Conservation (phyloP, 2,113 vertebrate genomes). For the Pelobates fuscus region DNA sequence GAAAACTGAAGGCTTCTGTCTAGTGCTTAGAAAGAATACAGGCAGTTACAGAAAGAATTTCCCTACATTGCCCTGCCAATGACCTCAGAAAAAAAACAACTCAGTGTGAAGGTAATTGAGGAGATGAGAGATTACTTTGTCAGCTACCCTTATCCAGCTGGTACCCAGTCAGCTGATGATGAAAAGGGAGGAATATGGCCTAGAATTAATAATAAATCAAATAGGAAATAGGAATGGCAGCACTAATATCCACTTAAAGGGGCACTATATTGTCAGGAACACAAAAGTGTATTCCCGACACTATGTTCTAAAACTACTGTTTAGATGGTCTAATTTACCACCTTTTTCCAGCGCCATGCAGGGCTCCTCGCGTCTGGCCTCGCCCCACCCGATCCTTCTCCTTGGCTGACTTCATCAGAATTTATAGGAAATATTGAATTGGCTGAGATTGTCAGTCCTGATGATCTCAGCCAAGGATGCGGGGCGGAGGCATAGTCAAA, state of each 20-base stretch:
- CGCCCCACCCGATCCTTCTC: too few species aligned
- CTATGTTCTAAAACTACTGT: too few species aligned
- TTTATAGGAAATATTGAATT: too few species aligned
- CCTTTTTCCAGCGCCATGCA: too few species aligned
- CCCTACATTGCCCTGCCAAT: slow-evolving; percentile 4
- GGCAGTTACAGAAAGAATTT: slow-evolving; percentile 17
- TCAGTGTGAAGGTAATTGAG: slow-evolving; percentile 7
- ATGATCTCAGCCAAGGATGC: too few species aligned
- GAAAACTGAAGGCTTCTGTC: slow-evolving; percentile 23
- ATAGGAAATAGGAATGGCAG: not conserved
- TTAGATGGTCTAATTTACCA: too few species aligned
- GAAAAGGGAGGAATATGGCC: not conserved
- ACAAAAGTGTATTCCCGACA: too few species aligned
- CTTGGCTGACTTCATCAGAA: too few species aligned
- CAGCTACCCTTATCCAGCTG: not conserved
- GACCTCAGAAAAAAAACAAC: not conserved
- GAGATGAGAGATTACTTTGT: not conserved
- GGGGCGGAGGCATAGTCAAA: too few species aligned
- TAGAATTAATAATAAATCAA: not conserved
- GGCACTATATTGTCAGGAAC: too few species aligned
- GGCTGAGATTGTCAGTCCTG: too few species aligned
- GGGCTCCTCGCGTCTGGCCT: too few species aligned
- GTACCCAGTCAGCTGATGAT: not conserved
- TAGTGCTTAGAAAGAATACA: slow-evolving; percentile 3
- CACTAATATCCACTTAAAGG: not conserved